These are phyloP conservation scores for Gastrophryne carolinensis DNA, from an alignment of 2,797 vertebrate species.

Conservation along the genomic window DNA sequence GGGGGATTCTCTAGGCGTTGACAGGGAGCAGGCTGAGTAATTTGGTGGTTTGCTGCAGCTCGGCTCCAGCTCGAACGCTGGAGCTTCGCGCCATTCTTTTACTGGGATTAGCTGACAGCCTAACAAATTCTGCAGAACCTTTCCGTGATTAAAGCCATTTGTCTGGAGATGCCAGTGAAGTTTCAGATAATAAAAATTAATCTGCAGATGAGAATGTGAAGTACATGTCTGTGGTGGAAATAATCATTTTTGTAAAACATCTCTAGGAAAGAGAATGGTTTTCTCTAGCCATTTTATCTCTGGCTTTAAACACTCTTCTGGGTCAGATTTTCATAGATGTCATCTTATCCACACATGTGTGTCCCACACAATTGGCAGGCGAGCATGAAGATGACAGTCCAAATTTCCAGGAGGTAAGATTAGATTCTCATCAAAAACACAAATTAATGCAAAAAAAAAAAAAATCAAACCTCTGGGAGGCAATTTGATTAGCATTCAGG, in stretches of 20 bases:
- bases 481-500: too few relatives aligned
- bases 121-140: constrained; percentile 31
- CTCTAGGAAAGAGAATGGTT: neutral
- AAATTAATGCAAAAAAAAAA: too few relatives aligned
- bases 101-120: constrained; percentile 20
- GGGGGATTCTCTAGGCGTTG: neutral
- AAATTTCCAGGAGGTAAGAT: too few relatives aligned
- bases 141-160: constrained; percentile 32
- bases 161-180: constrained; percentile 16
- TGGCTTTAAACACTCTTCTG: neutral
- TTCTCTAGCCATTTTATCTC: neutral
- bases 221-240: neutral
- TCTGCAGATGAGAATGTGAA: neutral
- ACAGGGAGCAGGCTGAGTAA: neutral
- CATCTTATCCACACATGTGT: constrained; percentile 3
- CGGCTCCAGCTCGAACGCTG: neutral
- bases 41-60: neutral
- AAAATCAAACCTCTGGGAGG: too few relatives aligned
- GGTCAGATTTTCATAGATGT: neutral
- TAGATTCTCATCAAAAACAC: too few relatives aligned
- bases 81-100: constrained; percentile 16
- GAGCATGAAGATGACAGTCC: too few relatives aligned
- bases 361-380: neutral
- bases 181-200: constrained; percentile 16
- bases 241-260: neutral